A percentile compares a stretch with the other conserved stretches of the same genome.
Conservation (phyloP, 2,888 invertebrate species). For the Cephonodes hylas region DNA sequence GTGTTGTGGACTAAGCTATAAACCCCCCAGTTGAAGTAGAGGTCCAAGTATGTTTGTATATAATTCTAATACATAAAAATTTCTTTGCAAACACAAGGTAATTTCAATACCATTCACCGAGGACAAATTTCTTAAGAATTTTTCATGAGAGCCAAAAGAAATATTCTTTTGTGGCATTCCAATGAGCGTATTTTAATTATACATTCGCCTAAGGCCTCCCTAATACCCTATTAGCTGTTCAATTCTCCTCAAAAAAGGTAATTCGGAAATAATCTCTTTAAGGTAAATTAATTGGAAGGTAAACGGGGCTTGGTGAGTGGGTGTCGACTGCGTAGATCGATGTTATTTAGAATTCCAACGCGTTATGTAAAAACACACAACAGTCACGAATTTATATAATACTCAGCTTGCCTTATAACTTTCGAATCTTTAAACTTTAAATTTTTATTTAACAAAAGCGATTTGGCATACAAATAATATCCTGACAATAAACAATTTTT, state of each 20-base stretch:
- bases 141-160: neutral
- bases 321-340: neutral
- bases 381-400: too few species aligned
- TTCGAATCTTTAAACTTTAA: too few species aligned
- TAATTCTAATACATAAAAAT: too few species aligned
- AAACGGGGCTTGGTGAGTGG: neutral
- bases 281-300: neutral
- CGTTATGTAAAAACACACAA: neutral
- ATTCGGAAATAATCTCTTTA: conserved; percentile 1
- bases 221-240: neutral
- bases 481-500: too few species aligned
- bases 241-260: neutral
- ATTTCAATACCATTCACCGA: too few species aligned
- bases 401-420: too few species aligned
- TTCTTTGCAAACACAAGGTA: too few species aligned
- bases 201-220: neutral
- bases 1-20: too few species aligned
- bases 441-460: too few species aligned
- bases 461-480: too few species aligned
- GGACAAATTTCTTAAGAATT: neutral
- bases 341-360: neutral
- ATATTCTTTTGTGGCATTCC: conserved; percentile 4
- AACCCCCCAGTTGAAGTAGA: too few species aligned
- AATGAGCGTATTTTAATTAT: neutral
- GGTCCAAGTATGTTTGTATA: too few species aligned